phyloP scores from a whole-genome alignment of 2,797 vertebrate genomes.

The Anolis apletophallus region DNA sequence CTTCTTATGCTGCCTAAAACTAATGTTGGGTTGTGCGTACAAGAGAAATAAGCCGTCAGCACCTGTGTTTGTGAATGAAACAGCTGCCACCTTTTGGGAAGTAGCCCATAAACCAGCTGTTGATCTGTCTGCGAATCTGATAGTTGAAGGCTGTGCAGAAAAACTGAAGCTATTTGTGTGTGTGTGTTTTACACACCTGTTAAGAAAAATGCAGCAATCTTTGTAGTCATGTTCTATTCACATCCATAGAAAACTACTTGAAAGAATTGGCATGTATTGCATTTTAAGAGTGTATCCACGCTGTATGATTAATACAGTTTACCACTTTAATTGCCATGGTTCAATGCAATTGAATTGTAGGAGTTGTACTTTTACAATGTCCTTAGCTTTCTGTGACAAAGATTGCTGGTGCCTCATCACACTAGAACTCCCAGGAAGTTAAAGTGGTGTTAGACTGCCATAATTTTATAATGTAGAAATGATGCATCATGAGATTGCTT shows the following conservation, averaged over 20 bases:
- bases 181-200: slow-evolving; percentile 10
- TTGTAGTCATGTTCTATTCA: neutral
- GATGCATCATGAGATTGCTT: neutral
- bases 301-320: too few species aligned
- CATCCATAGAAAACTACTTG: too few species aligned
- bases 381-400: too few species aligned
- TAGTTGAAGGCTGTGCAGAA: slow-evolving; percentile 13
- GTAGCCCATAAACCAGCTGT: slow-evolving; percentile 33
- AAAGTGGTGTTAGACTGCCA: too few species aligned
- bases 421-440: too few species aligned
- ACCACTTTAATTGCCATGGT: too few species aligned
- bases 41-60: slow-evolving; percentile 4
- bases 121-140: slow-evolving; percentile 20
- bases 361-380: too few species aligned
- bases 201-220: neutral
- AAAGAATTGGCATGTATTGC: neutral
- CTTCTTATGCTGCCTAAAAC: neutral
- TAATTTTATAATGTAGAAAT: too few species aligned
- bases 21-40: neutral
- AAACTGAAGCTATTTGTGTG: neutral
- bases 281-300: neutral
- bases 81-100: slow-evolving; percentile 30
- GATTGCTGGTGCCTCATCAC: too few species aligned
- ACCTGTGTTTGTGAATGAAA: slow-evolving; percentile 22
- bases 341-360: too few species aligned